phyloP scores from a whole-genome alignment of 2,888 invertebrate species.

The Xestia sexstrigata region DNA sequence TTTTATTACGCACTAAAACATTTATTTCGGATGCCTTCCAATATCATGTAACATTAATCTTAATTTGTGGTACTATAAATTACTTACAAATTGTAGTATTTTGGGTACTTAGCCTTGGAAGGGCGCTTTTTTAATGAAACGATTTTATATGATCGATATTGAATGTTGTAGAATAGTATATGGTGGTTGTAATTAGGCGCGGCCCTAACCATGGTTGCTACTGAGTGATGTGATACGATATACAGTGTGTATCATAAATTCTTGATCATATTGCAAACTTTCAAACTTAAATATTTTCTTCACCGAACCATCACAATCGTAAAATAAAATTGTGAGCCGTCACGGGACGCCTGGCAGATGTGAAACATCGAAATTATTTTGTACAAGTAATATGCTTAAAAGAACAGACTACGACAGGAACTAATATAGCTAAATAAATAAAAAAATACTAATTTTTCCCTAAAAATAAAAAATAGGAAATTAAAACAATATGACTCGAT shows the following conservation, averaged over 20 bases:
- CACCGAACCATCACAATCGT: not conserved
- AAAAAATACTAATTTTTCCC: no score
- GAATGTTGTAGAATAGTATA: conserved; percentile 39
- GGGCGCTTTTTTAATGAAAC: conserved; percentile 43
- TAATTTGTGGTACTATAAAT: conserved; percentile 64
- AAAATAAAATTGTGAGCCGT: no score
- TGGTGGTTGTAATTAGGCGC: conserved; percentile 49
- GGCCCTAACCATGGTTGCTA: conserved; percentile 19
- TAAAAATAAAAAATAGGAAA: no score
- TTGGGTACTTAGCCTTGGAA: conserved; percentile 49
- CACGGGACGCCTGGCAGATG: no score
- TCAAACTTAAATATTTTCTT: not conserved
- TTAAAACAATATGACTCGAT: no score
- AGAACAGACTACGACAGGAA: no score
- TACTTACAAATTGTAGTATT: conserved; percentile 62
- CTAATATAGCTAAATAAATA: no score
- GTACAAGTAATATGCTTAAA: no score
- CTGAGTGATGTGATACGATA: conserved; percentile 41
- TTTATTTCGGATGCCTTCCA: conserved; percentile 59
- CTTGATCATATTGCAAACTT: not conserved
- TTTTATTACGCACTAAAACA: conserved; percentile 57
- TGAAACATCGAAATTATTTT: no score
- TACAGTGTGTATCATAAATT: conserved; percentile 11
- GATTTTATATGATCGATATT: conserved; percentile 44
- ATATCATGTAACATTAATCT: conserved; percentile 64